These are phyloP conservation scores for Anseranas semipalmata DNA, from an alignment of 2,113 vertebrate genomes.

Conservation along the genomic window DNA sequence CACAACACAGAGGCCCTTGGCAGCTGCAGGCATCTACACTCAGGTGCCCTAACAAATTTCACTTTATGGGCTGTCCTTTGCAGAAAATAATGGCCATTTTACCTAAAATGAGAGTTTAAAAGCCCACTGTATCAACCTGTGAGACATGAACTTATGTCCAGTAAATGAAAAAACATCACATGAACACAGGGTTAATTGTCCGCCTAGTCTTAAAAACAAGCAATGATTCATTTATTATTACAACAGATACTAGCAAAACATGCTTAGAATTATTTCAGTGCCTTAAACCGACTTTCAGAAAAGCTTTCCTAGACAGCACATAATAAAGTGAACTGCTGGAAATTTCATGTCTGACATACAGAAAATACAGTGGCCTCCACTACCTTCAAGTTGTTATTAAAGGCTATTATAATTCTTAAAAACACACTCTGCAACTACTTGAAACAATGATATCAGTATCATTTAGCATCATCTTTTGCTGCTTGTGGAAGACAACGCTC, in stretches of 20 bases:
- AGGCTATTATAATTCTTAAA: neutral
- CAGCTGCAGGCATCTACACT: neutral
- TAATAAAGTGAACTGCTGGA: neutral
- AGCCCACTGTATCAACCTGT: neutral
- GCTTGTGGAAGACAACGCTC: neutral
- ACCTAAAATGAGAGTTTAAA: neutral
- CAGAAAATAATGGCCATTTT: neutral
- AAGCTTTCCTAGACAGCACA: neutral
- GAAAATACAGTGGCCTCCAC: neutral
- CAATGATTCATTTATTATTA: neutral
- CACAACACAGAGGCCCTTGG: neutral
- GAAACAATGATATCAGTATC: neutral
- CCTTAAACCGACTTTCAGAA: neutral
- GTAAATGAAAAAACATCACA: neutral
- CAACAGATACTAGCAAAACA: neutral
- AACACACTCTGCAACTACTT: neutral
- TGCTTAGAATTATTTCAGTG: neutral
- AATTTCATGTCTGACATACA: neutral
- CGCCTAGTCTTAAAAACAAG: neutral
- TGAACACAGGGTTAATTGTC: neutral
- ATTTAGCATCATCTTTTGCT: neutral
- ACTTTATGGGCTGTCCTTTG: neutral
- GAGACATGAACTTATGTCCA: neutral
- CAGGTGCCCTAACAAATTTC: neutral
- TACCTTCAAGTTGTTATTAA: neutral